Evolutionary conservation across 2,888 invertebrate genomes (phyloP).

Genomic region (Tachina grossa): DNA sequence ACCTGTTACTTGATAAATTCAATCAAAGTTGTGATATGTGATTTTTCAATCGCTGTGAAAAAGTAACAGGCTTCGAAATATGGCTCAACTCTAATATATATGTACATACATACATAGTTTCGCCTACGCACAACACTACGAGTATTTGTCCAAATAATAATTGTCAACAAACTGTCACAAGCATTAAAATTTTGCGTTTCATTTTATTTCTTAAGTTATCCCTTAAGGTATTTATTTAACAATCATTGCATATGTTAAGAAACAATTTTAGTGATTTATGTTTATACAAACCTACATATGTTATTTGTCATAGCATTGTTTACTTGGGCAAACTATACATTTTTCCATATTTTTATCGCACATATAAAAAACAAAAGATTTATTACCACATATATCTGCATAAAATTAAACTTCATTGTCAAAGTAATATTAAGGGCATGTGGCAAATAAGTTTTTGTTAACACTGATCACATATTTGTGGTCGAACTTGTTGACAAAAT

Average conservation of each 20-base stretch:
- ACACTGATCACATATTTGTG: not conserved
- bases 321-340: not conserved
- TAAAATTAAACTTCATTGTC: constrained; percentile 21
- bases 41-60: no score
- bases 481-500: not conserved
- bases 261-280: constrained; percentile 2
- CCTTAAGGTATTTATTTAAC: not conserved
- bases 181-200: not conserved
- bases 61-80: no score
- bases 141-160: no score
- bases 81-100: no score
- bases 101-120: no score
- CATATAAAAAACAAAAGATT: not conserved
- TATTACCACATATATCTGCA: not conserved
- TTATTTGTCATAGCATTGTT: not conserved
- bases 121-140: no score
- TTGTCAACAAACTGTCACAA: not conserved
- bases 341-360: not conserved
- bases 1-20: no score
- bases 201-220: not conserved
- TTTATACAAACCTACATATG: not conserved
- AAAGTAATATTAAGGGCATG: not conserved
- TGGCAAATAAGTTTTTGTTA: constrained; percentile 1
- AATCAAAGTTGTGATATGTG: no score
- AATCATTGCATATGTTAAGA: not conserved